phyloP scores from a whole-genome alignment of 2,797 vertebrate species.

The Mus minutoides region DNA sequence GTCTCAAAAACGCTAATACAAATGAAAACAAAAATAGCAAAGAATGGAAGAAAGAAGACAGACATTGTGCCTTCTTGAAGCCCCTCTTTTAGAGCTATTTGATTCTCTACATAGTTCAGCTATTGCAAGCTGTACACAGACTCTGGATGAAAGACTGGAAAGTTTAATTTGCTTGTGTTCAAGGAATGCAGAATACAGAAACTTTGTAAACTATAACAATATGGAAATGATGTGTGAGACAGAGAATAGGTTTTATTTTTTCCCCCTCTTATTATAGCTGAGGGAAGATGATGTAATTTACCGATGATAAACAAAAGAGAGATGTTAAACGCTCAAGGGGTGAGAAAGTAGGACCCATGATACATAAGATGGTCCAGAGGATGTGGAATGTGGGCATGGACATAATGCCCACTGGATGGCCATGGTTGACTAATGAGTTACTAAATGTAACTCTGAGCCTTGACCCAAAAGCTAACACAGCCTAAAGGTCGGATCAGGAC shows the following conservation, averaged over 20 bases:
- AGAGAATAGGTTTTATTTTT: not conserved
- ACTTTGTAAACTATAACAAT: not conserved
- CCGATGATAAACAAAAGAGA: constrained; percentile 22
- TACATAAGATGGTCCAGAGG: not conserved
- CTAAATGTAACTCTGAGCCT: too few species aligned
- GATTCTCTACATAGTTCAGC: not conserved
- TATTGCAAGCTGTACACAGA: not conserved
- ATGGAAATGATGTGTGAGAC: not conserved
- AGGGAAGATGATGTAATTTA: not conserved
- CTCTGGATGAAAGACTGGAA: not conserved
- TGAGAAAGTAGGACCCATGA: constrained; percentile 7
- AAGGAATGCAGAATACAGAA: not conserved
- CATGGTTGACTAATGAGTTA: not conserved
- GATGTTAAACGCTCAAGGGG: not conserved
- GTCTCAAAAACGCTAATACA: not conserved
- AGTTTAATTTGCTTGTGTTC: not conserved
- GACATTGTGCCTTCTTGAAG: not conserved
- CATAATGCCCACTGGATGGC: not conserved
- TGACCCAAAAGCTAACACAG: not conserved
- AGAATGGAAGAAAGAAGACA: not conserved
- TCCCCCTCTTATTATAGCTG: constrained; percentile 3
- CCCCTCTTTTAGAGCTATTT: not conserved
- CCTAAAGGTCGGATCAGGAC: not conserved
- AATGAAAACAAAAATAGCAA: not conserved
- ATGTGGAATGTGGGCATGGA: not conserved